These are phyloP conservation scores for Orientallactaga bullata DNA, from an alignment of 2,113 vertebrate genomes.

Conservation along the genomic window DNA sequence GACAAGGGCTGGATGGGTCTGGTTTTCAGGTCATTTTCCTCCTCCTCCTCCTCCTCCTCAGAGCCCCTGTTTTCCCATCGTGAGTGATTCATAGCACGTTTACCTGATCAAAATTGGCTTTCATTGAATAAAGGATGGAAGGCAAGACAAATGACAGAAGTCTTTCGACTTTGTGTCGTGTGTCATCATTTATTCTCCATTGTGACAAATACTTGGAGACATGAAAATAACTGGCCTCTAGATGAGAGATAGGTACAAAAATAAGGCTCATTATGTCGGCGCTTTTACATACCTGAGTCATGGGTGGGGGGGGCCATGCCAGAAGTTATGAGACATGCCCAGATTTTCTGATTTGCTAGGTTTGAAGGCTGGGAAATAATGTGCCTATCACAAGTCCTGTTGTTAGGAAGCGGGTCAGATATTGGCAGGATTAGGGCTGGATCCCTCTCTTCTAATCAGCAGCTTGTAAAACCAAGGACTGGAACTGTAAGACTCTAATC, in stretches of 20 bases:
- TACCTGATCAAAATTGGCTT: constrained; percentile 55
- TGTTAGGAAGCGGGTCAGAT: neutral
- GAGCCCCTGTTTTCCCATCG: neutral
- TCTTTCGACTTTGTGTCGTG: constrained; percentile 2
- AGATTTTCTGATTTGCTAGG: neutral
- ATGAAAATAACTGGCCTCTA: neutral
- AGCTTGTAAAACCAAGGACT: neutral
- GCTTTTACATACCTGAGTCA: neutral
- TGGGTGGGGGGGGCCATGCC: neutral
- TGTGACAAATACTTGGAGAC: neutral
- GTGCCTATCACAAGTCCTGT: neutral
- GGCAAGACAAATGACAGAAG: constrained; percentile 44
- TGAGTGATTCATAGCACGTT: constrained; percentile 23
- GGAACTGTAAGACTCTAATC: neutral
- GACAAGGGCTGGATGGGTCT: neutral
- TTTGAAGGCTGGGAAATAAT: neutral
- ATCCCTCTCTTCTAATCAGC: neutral
- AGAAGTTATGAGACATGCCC: neutral
- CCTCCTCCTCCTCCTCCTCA: no score
- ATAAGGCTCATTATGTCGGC: neutral
- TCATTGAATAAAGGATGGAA: constrained; percentile 53
- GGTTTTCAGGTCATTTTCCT: constrained; percentile 13
- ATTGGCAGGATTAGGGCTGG: neutral
- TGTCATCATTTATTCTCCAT: constrained; percentile 41
- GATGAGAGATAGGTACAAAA: neutral